phyloP scores from a whole-genome alignment of 2,113 vertebrate species.

The Ibidorhyncha struthersii region DNA sequence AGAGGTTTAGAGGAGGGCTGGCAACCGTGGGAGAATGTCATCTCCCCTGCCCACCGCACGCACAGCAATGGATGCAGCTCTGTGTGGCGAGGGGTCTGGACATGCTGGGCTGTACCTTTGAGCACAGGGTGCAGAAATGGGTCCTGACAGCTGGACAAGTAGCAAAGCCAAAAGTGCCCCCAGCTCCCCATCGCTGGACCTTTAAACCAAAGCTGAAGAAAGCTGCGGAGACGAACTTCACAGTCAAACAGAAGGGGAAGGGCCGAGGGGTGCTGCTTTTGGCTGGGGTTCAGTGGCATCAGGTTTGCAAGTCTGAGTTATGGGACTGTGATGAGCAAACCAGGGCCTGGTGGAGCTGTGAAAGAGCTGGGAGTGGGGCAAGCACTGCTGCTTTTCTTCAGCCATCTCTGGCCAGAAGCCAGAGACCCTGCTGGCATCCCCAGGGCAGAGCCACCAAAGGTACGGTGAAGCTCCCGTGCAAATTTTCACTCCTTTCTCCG shows the following conservation, averaged over 20 bases:
- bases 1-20: not conserved
- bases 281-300: not conserved
- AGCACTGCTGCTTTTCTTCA: not conserved
- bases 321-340: not conserved
- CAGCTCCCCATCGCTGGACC: accelerated
- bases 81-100: not conserved
- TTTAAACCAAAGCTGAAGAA: not conserved
- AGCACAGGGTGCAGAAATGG: not conserved
- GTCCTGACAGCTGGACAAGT: not conserved
- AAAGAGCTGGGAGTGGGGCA: not conserved
- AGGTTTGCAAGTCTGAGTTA: not conserved
- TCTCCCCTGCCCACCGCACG: not conserved
- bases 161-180: not conserved
- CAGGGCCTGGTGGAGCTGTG: not conserved
- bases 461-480: accelerated
- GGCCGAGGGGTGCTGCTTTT: not conserved
- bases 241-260: not conserved
- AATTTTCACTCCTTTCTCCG: not conserved
- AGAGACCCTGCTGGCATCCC: accelerated
- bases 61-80: not conserved
- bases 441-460: not conserved
- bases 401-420: not conserved
- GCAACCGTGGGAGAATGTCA: accelerated
- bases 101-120: not conserved
- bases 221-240: not conserved